Percentiles rank a stretch among this genome's conserved stretches.
These are phyloP conservation scores for Eubucco bourcierii DNA, from an alignment of 2,113 vertebrate genomes.

Conservation along the genomic window DNA sequence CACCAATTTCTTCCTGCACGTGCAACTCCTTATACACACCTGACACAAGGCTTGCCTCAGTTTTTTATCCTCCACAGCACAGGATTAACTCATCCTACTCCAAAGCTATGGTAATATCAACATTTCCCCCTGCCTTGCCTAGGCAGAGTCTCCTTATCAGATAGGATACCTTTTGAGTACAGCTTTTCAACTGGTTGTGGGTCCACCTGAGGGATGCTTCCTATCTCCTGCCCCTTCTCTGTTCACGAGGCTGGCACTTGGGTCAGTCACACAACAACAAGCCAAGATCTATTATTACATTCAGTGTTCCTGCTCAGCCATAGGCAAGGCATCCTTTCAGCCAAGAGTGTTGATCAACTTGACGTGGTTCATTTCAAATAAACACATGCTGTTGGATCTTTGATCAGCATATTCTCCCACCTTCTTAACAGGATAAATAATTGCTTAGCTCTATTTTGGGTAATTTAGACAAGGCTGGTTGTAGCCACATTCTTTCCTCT, in stretches of 20 bases:
- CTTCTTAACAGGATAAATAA: not conserved
- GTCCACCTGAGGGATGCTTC: not conserved
- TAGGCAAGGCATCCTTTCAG: not conserved
- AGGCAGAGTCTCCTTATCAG: not conserved
- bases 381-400: not conserved
- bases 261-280: not conserved
- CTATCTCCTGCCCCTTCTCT: not conserved
- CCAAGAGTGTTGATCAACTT: not conserved
- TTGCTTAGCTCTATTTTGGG: not conserved
- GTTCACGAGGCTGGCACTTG: not conserved
- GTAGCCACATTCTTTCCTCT: not conserved
- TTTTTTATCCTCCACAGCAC: not conserved
- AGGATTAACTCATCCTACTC: not conserved
- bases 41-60: not conserved
- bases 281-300: not conserved
- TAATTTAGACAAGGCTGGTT: not conserved
- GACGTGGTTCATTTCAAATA: not conserved
- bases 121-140: not conserved
- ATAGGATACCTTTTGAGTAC: not conserved
- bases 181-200: not conserved
- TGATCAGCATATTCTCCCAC: not conserved
- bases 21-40: not conserved
- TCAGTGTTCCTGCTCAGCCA: rapidly evolving
- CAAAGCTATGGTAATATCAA: not conserved
- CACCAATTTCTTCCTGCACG: not conserved